Evolutionary conservation across 2,888 invertebrate species (phyloP).

Genomic region (Stegophylla sp.): DNA sequence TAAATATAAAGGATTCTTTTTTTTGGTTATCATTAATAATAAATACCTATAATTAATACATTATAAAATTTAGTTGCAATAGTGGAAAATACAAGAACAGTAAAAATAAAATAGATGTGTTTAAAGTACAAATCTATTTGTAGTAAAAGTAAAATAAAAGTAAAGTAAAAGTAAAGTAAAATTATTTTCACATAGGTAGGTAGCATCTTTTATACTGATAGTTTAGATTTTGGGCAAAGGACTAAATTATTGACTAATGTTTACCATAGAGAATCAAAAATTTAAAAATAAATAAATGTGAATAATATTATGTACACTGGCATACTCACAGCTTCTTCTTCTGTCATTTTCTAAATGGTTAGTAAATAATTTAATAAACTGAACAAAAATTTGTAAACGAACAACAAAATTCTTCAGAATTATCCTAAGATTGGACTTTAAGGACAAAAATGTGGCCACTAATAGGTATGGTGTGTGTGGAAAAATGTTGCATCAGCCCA

Average conservation of each 20-base stretch:
- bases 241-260: too few species aligned
- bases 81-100: too few species aligned
- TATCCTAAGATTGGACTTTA: background rate
- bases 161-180: too few species aligned
- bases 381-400: background rate
- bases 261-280: background rate
- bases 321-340: constrained; percentile 68
- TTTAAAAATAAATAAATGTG: background rate
- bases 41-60: too few species aligned
- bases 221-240: background rate
- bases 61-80: too few species aligned
- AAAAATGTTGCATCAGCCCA: constrained; percentile 59
- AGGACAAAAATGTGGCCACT: constrained; percentile 41
- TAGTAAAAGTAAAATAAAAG: too few species aligned
- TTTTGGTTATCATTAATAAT: too few species aligned
- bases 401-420: background rate
- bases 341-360: constrained; percentile 66
- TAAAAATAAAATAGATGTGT: too few species aligned
- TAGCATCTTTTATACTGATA: background rate
- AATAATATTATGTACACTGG: constrained; percentile 21
- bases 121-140: too few species aligned
- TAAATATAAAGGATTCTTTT: too few species aligned
- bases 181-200: too few species aligned
- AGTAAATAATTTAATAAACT: constrained; percentile 9
- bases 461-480: background rate